Evolutionary conservation across 2,113 vertebrate genomes (phyloP).

Genomic region (Xenopus borealis): DNA sequence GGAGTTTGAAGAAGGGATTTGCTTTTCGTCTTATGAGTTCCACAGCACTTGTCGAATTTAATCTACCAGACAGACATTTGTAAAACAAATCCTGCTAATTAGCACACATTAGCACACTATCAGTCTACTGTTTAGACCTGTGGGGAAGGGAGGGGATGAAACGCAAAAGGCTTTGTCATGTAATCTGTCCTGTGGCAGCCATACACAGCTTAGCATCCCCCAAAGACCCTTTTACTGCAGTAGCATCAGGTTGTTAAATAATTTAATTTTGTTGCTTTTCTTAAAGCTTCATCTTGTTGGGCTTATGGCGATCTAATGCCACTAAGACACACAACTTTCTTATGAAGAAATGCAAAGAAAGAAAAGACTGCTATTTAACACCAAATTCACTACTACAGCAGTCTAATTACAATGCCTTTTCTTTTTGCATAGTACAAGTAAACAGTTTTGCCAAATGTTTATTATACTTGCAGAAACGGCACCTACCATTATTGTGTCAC

Average conservation of each 20-base stretch:
- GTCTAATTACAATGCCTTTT: background rate
- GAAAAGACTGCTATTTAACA: background rate
- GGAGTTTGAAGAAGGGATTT: constrained; percentile 30
- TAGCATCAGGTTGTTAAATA: constrained; percentile 11
- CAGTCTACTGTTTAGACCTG: background rate
- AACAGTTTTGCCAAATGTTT: constrained; percentile 11
- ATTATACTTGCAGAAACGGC: background rate
- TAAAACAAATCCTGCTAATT: constrained; percentile 36
- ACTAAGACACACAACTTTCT: background rate
- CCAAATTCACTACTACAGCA: background rate
- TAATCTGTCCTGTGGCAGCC: background rate
- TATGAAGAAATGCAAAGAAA: background rate
- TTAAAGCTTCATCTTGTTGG: background rate
- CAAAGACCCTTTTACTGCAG: background rate
- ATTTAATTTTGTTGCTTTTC: constrained; percentile 3
- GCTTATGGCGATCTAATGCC: background rate
- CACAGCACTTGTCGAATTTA: constrained; percentile 14
- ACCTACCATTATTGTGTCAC: constrained; percentile 27
- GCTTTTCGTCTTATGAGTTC: background rate
- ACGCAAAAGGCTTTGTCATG: background rate
- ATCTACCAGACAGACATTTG: constrained; percentile 15
- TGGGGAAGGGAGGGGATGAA: background rate
- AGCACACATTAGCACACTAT: constrained; percentile 12
- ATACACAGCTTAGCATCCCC: background rate
- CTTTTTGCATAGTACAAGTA: background rate